Evolutionary conservation across 2,888 invertebrate species (phyloP), one percentile per base, ranked within the genome.

Genomic region (Ferrisia virgata): DNA sequence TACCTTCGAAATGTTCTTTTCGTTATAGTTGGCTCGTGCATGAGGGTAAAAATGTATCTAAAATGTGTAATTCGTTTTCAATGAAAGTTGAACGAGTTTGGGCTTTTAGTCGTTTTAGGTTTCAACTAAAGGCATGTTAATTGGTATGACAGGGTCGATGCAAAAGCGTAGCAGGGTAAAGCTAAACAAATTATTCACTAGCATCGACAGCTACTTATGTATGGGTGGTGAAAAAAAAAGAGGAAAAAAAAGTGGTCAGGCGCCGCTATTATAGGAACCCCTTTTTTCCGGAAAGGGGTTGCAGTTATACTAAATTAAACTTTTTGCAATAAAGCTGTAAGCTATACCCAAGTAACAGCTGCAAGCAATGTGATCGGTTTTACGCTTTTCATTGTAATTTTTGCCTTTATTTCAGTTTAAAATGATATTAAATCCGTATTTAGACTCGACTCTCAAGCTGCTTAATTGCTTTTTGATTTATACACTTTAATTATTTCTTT

Each of bases 301-400:
- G 36, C 82, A 82, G 82, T 82, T 58, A 82, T 82, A 82, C 82
- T 82, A 82, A 82, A 82, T 82, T 82, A 82, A 82, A 82, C 82
- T 82, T 82, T 82, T 82, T 82, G 82, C 82, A 82, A 82, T 82
- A 82, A 64, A 82, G 82, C 82, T 82, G 82, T 82, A 82, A 82
- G 82, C 82, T 58, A 64, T 64, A 82, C 82, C 82, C 64, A 9
- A 82, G 82, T 82, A 82, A 82, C 82, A 82, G 82, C 82, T 82
- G 82, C 82, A 64, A 82, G 82, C 58, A 82, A 82, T 82, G 82
- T 82, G 82, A 82, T 82, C 82, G 82, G 82, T 82, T 82, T 82
- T 82, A 82, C 82, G 82, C 82, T 82, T 82, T 82, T 82, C 82
- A 82, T 82, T 82, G 82, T 82, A 82, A 82, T 82, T 82, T 82